phyloP scores from a whole-genome alignment of 2,888 invertebrate species.

The Mermis nigrescens region DNA sequence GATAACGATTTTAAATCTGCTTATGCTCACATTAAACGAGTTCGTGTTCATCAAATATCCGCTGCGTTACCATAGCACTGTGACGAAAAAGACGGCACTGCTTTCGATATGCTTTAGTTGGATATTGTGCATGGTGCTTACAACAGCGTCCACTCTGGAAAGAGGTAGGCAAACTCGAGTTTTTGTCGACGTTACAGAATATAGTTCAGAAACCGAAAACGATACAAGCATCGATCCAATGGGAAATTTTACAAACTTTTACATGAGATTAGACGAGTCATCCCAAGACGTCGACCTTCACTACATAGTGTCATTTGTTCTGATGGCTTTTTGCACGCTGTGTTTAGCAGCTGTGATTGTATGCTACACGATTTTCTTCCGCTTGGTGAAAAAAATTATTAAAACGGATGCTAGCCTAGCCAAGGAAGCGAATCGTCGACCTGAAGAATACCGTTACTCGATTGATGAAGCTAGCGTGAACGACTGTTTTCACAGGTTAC shows the following conservation, averaged over 20 bases:
- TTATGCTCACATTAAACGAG: conserved; percentile 23
- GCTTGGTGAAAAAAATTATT: conserved; percentile 16
- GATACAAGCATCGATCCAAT: no score
- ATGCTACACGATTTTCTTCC: conserved; percentile 19
- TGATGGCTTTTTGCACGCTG: conserved; percentile 18
- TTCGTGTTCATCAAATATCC: conserved; percentile 23
- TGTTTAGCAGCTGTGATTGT: conserved; percentile 19
- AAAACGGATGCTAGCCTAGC: conserved; percentile 12
- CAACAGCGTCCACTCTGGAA: background rate
- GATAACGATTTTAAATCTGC: conserved; percentile 23
- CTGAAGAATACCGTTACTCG: no score
- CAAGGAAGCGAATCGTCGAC: conserved; percentile 1
- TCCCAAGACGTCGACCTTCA: background rate
- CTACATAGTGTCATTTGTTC: conserved; percentile 1
- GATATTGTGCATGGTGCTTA: background rate
- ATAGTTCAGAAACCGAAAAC: no score
- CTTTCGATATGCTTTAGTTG: background rate
- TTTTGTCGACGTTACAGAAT: background rate
- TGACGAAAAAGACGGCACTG: conserved; percentile 16
- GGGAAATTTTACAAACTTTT: background rate
- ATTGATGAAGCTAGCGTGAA: no score
- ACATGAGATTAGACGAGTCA: background rate
- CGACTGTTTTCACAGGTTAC: no score
- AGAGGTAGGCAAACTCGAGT: conserved; percentile 1
- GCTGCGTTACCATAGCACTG: conserved; percentile 18